Evolutionary conservation across 2,797 vertebrate species (phyloP), one percentile per base, ranked within the genome.

Genomic region (Gallinago solitaria): DNA sequence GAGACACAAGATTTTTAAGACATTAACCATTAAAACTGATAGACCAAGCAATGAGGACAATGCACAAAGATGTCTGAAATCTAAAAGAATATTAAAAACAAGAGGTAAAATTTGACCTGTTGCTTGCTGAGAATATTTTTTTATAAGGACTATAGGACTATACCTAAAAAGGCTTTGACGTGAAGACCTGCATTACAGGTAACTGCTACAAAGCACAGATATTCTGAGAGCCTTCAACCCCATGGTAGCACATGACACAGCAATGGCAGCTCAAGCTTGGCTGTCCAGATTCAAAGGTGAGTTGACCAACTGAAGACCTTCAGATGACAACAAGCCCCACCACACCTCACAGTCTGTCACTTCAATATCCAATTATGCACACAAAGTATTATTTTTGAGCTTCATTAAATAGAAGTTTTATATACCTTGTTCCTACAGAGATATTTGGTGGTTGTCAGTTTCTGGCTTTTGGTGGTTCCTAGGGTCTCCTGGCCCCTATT

Each of bases 121-220:
- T 75, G 30, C 45, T 92, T 87, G 28, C 43, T 80, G 35, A 32
- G 35, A 87, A 9, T 57, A 48, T 90, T 91, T 82, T 63, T 65
- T 83, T 82, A 14, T 27, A 65, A 67, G 28, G 48, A 37, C 11
- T 53, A 1, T 56, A 50, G 11, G 45, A n/a, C 9, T 7, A 7
- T 23, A 80, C 21, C 11, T 77, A 51, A 80, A 80, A 93, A 69
- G 32, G 12, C 39, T 83, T 75, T 85, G 75, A 71, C 45, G 8
- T 3, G 9, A 81, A 88, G 50, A 61, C 8, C 35, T 87, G 28
- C 24, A 7, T 71, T 61, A 59, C 54, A 75, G 18, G 37, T 28
- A 60, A 39, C 27, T 79, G 39, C 33, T 35, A n/a, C 35, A 61
- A 87, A 69, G 25, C 47, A 76, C 24, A 53, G 81, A 53, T 0